Percentiles rank a stretch among this genome's conserved stretches.
Conservation (phyloP, 2,113 vertebrate genomes). For the Euleptes europaea region DNA sequence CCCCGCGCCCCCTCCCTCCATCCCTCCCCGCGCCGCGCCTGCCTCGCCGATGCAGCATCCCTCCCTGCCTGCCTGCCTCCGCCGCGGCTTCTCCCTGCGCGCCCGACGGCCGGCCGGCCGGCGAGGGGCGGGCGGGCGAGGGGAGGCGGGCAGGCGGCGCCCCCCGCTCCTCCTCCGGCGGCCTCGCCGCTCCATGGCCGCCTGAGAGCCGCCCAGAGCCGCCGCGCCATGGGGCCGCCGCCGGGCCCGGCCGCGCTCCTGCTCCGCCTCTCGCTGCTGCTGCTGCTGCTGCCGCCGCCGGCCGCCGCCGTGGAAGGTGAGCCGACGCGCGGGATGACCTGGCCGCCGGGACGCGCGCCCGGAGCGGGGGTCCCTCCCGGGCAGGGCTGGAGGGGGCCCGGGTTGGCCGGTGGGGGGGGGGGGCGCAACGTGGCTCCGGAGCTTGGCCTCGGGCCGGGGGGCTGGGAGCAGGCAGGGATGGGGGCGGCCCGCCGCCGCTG, state of each 20-base stretch:
- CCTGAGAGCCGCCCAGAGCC: neutral
- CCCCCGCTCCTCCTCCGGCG: neutral
- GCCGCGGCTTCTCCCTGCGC: neutral
- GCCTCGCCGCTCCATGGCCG: slow-evolving; percentile 13
- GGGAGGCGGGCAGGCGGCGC: neutral
- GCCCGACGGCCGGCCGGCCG: neutral
- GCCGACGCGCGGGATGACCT: no score
- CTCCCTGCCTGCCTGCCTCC: neutral
- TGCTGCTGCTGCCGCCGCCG: neutral
- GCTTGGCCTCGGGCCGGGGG: no score
- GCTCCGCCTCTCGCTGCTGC: neutral
- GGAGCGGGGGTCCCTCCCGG: no score
- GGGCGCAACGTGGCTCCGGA: no score
- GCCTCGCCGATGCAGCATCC: neutral
- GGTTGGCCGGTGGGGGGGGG: no score
- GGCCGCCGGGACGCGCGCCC: no score
- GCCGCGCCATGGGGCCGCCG: slow-evolving; percentile 10
- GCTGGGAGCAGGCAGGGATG: no score
- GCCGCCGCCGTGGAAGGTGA: slow-evolving; percentile 16
- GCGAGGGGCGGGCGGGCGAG: neutral
- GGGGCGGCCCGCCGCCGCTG: no score
- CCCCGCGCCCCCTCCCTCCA: neutral
- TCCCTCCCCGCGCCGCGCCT: no score
- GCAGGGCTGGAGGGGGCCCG: no score
- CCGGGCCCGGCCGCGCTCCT: slow-evolving; percentile 8